Conservation (phyloP, 2,797 vertebrate genomes). For the Astyanax mexicanus region DNA sequence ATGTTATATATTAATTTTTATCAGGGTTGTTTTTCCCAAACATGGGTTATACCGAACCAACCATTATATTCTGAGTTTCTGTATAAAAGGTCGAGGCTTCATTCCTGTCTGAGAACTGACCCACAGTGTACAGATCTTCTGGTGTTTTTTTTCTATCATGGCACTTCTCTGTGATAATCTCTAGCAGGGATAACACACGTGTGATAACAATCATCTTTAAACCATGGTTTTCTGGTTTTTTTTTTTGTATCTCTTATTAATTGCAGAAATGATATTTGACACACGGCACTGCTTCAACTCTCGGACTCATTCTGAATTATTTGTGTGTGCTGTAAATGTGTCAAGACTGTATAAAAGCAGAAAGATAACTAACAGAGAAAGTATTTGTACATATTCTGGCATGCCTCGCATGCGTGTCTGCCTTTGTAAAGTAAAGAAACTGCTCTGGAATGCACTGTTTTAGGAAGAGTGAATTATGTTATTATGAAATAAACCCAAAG, state of each 20-base stretch:
- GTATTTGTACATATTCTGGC: slow-evolving; percentile 46
- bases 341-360: slow-evolving; percentile 25
- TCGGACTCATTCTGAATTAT: neutral
- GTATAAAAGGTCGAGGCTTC: neutral
- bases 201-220: slow-evolving; percentile 42
- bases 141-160: neutral
- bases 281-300: neutral
- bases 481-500: slow-evolving; percentile 44
- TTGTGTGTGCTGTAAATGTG: slow-evolving; percentile 30
- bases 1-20: slow-evolving; percentile 5
- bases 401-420: slow-evolving; percentile 54
- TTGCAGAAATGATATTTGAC: neutral
- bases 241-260: slow-evolving; percentile 11
- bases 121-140: neutral
- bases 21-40: neutral
- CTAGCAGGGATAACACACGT: slow-evolving; percentile 21
- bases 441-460: slow-evolving; percentile 51
- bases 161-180: slow-evolving; percentile 30
- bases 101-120: neutral
- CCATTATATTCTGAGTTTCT: too few relatives aligned
- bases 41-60: neutral
- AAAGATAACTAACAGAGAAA: slow-evolving; percentile 10
- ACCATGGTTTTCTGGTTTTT: slow-evolving; percentile 11
- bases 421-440: slow-evolving; percentile 46
- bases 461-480: slow-evolving; percentile 52